Evolutionary conservation across 2,888 invertebrate genomes (phyloP).

Genomic region (Argyra leucocephala): DNA sequence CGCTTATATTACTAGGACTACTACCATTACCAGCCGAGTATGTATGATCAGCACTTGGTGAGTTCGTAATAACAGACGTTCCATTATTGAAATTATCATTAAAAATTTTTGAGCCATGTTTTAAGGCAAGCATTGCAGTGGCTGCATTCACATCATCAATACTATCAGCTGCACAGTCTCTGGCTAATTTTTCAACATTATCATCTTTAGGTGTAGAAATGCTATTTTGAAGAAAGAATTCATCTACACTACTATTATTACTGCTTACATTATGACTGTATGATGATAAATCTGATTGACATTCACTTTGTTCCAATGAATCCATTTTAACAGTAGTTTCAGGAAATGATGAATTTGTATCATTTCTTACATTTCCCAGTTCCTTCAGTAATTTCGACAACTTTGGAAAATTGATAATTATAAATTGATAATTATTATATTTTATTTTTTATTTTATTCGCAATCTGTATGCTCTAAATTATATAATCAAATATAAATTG

Average conservation of each 20-base stretch:
- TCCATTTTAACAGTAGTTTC: background rate
- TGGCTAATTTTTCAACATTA: constrained; percentile 35
- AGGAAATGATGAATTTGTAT: background rate
- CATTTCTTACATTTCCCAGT: constrained; percentile 26
- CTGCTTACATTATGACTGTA: background rate
- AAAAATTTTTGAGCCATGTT: constrained; percentile 67
- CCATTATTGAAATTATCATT: constrained; percentile 41
- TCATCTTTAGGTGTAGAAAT: constrained; percentile 23
- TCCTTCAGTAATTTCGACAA: constrained; percentile 53
- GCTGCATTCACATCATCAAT: constrained; percentile 74
- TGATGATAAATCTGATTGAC: constrained; percentile 8
- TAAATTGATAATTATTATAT: too few relatives aligned
- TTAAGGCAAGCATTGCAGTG: constrained; percentile 77
- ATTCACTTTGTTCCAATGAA: constrained; percentile 11
- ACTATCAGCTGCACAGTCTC: constrained; percentile 47
- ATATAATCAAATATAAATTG: too few relatives aligned
- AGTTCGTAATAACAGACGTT: constrained; percentile 64
- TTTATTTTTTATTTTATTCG: too few relatives aligned
- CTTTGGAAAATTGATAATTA: constrained; percentile 78
- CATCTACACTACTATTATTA: background rate
- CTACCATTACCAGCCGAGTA: constrained; percentile 59
- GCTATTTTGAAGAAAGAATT: background rate
- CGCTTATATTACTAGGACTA: constrained; percentile 17
- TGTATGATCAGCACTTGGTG: constrained; percentile 88
- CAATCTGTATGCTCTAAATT: too few relatives aligned